Conservation (phyloP, 1,140 invertebrate species). For the Caerostris darwini region DNA sequence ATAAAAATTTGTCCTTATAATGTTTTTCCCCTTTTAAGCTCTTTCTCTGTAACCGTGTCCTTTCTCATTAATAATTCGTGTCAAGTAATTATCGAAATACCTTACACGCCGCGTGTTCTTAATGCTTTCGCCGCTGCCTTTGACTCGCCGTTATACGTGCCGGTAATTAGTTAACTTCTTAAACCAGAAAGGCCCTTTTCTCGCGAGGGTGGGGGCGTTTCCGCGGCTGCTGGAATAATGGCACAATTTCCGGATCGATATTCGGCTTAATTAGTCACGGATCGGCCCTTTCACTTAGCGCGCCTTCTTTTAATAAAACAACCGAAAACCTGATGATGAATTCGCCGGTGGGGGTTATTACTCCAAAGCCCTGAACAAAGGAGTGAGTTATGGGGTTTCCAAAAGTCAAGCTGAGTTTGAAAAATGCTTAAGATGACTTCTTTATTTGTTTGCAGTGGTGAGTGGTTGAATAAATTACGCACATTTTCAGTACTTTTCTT, state of each 20-base stretch:
- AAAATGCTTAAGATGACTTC: too few relatives aligned
- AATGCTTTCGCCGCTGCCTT: background rate
- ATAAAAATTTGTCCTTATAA: background rate
- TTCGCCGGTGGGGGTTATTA: too few relatives aligned
- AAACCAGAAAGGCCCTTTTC: background rate
- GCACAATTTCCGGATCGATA: background rate
- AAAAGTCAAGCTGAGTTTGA: too few relatives aligned
- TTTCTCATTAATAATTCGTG: background rate
- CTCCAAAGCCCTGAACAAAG: too few relatives aligned
- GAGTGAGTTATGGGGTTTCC: too few relatives aligned
- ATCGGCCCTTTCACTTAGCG: too few relatives aligned
- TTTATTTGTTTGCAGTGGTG: too few relatives aligned
- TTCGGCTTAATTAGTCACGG: too few relatives aligned
- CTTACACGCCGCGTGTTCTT: background rate
- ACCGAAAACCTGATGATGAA: too few relatives aligned
- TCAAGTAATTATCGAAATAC: constrained; percentile 4
- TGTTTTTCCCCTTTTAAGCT: background rate
- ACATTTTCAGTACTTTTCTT: too few relatives aligned
- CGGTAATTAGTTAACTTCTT: background rate
- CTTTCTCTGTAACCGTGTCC: background rate
- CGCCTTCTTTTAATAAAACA: too few relatives aligned
- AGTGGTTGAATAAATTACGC: too few relatives aligned
- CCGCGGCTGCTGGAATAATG: background rate
- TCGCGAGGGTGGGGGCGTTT: background rate
- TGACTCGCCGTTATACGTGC: background rate